Evolutionary conservation across 2,113 vertebrate species (phyloP).

Genomic region (Oncorhynchus kisutch): DNA sequence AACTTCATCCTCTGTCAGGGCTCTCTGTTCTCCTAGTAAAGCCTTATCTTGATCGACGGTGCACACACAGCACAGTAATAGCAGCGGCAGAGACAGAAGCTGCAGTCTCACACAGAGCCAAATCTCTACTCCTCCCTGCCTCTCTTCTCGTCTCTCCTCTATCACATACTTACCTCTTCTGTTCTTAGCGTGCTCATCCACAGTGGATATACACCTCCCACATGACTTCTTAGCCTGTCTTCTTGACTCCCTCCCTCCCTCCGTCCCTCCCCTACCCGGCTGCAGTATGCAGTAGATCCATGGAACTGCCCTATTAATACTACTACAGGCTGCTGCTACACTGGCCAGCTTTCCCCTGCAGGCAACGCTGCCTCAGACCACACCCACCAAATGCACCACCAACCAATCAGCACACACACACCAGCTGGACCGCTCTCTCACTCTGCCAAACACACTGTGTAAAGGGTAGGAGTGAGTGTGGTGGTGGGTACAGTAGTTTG

Average conservation of each 20-base stretch:
- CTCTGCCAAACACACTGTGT: background rate
- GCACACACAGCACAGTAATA: conserved; percentile 7
- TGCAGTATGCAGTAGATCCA: background rate
- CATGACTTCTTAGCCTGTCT: conserved; percentile 30
- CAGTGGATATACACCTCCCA: conserved; percentile 61
- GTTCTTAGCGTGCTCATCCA: conserved; percentile 44
- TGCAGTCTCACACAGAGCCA: conserved; percentile 5
- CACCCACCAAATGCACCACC: conserved; percentile 8
- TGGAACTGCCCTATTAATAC: conserved; percentile 6
- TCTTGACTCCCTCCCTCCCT: conserved; percentile 23
- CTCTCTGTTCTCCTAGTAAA: conserved; percentile 1
- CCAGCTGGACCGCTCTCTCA: background rate
- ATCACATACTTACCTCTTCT: conserved; percentile 50
- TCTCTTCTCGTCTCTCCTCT: background rate
- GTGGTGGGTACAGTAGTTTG: background rate
- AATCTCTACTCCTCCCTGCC: background rate
- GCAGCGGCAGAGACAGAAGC: background rate
- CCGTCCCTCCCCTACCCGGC: conserved; percentile 3
- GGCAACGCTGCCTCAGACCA: conserved; percentile 2
- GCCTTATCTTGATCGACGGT: conserved; percentile 23
- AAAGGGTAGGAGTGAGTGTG: background rate
- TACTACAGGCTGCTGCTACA: conserved; percentile 7
- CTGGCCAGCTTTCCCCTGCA: background rate
- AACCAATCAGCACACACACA: conserved; percentile 41
- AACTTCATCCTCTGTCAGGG: conserved; percentile 1